Conservation (phyloP, 2,797 vertebrate genomes). For the Schizothorax lantsangensis region DNA sequence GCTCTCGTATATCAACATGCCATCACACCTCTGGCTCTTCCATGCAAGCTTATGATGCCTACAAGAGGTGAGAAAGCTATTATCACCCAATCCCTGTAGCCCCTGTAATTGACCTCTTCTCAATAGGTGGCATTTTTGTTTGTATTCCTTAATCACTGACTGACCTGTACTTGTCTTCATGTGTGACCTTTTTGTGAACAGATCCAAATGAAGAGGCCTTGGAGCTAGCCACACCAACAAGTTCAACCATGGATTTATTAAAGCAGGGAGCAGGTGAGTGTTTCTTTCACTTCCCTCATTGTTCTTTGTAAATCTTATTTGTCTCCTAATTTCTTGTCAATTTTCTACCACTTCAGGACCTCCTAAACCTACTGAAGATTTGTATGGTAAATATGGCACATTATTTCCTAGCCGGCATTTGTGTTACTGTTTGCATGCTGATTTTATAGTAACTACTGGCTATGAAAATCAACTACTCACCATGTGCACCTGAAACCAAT, state of each 20-base stretch:
- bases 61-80: constrained; percentile 84
- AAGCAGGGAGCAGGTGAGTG: constrained; percentile 91
- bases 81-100: constrained; percentile 24
- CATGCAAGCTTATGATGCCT: constrained; percentile 97
- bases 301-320: constrained; percentile 9
- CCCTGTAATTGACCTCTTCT: background rate
- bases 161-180: background rate
- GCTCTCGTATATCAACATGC: constrained; percentile 98
- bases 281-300: background rate
- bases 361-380: constrained; percentile 78
- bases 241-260: constrained; percentile 86
- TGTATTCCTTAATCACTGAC: background rate
- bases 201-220: constrained; percentile 94
- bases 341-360: constrained; percentile 73
- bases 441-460: constrained; percentile 19
- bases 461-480: background rate
- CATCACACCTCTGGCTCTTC: constrained; percentile 94
- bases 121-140: background rate
- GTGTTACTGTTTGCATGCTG: constrained; percentile 12
- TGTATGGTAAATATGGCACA: constrained; percentile 74
- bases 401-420: background rate
- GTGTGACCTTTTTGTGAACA: constrained; percentile 63
- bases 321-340: constrained; percentile 43
- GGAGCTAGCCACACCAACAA: constrained; percentile 82
- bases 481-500: background rate